These are phyloP conservation scores for Leptopilina clavipes DNA, from an alignment of 1,140 invertebrate species.

Conservation along the genomic window DNA sequence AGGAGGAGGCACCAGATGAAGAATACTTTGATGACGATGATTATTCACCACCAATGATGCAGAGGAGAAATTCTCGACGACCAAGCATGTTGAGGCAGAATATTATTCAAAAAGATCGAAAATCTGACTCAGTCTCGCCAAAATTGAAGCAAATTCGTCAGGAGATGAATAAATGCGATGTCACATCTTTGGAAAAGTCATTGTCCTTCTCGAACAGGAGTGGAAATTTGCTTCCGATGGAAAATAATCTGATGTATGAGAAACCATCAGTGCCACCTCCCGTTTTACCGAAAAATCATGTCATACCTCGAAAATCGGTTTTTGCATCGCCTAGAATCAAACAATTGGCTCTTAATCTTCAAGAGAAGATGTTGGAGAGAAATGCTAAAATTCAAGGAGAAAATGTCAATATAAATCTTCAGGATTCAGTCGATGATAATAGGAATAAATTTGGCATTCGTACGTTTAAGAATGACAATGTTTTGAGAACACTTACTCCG, in stretches of 20 bases:
- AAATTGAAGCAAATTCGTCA: constrained; percentile 52
- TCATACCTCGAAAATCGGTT: constrained; percentile 47
- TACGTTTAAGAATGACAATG: neutral
- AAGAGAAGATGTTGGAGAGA: constrained; percentile 57
- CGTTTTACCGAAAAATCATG: constrained; percentile 24
- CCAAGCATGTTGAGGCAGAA: constrained; percentile 50
- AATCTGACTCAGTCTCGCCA: constrained; percentile 43
- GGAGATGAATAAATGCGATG: constrained; percentile 40
- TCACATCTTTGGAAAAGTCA: constrained; percentile 1
- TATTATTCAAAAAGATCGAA: constrained; percentile 50
- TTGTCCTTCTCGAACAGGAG: neutral
- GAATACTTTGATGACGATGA: constrained; percentile 54
- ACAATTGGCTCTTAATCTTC: constrained; percentile 52
- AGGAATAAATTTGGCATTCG: neutral
- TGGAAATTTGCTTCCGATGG: constrained; percentile 22
- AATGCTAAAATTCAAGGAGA: constrained; percentile 38
- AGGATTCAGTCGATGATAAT: constrained; percentile 34
- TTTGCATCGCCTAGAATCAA: constrained; percentile 56
- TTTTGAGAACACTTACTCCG: constrained; percentile 1
- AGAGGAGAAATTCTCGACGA: constrained; percentile 58
- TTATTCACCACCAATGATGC: constrained; percentile 47
- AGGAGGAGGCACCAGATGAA: constrained; percentile 53
- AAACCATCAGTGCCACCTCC: constrained; percentile 33
- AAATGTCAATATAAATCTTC: constrained; percentile 29
- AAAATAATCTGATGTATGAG: neutral